A percentile compares a stretch with the other conserved stretches of the same genome.
Conservation (phyloP, 2,888 invertebrate genomes). For the Drosophila parthenogenetica region DNA sequence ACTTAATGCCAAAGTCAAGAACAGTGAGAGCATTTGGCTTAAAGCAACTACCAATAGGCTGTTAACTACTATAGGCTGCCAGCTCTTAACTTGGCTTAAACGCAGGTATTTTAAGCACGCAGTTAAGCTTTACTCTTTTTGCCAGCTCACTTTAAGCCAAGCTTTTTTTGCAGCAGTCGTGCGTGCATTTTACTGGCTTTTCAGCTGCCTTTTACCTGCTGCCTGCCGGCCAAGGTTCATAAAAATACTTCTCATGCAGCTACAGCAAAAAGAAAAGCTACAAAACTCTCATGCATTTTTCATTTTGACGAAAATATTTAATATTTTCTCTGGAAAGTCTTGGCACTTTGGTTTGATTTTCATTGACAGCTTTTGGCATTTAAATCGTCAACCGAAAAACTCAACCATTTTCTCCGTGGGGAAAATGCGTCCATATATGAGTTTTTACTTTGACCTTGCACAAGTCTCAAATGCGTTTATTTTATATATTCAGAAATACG, state of each 20-base stretch:
- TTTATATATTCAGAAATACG: conserved; percentile 15
- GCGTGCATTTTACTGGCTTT: conserved; percentile 34
- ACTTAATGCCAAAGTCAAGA: conserved; percentile 8
- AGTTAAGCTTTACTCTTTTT: background rate
- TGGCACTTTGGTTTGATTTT: conserved; percentile 17
- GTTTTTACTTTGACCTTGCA: conserved; percentile 14
- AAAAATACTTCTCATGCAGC: conserved; percentile 27
- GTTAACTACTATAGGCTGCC: conserved; percentile 5
- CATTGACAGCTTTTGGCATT: conserved; percentile 27
- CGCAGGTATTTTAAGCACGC: conserved; percentile 15
- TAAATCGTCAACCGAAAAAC: conserved; percentile 12
- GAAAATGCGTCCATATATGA: background rate
- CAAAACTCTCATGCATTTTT: conserved; percentile 38
- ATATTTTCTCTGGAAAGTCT: conserved; percentile 30
- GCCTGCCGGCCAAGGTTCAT: conserved; percentile 7
- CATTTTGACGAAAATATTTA: conserved; percentile 29
- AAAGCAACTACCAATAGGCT: conserved; percentile 22
- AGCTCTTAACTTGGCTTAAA: conserved; percentile 20
- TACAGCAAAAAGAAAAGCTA: background rate
- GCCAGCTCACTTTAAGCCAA: conserved; percentile 6
- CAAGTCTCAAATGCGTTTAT: conserved; percentile 1
- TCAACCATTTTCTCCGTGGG: too few species aligned
- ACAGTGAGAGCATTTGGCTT: conserved; percentile 15
- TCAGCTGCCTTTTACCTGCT: conserved; percentile 4
- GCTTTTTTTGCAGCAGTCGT: conserved; percentile 29